Percentiles rank a stretch among this genome's conserved stretches.
Evolutionary conservation across 2,113 vertebrate genomes (phyloP).

Genomic region (Sinocyclocheilus rhinocerous): DNA sequence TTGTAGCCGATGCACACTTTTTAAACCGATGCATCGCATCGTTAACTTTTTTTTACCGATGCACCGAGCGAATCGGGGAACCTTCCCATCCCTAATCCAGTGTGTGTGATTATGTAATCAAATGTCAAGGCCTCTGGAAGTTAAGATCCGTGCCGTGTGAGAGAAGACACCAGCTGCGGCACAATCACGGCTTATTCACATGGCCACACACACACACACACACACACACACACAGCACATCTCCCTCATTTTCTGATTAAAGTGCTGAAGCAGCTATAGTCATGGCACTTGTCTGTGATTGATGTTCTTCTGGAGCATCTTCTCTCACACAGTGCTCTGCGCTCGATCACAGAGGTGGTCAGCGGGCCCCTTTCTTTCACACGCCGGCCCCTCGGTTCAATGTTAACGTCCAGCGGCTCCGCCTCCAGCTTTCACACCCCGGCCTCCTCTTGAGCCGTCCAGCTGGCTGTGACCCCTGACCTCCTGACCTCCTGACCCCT

Average conservation of each 20-base stretch:
- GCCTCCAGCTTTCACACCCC: constrained; percentile 78
- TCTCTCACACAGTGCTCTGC: constrained; percentile 33
- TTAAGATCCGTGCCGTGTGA: background rate
- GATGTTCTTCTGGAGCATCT: background rate
- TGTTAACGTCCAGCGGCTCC: constrained; percentile 78
- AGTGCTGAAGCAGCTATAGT: background rate
- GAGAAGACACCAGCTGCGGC: background rate
- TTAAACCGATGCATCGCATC: too few relatives aligned
- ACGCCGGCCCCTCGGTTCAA: constrained; percentile 74
- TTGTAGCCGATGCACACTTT: too few relatives aligned
- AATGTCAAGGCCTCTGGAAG: background rate
- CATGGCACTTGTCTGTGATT: background rate
- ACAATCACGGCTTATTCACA: too few relatives aligned
- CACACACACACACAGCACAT: background rate
- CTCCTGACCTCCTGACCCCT: constrained; percentile 77
- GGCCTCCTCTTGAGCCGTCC: constrained; percentile 69
- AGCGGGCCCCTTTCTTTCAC: constrained; percentile 54
- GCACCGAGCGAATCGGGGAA: too few relatives aligned
- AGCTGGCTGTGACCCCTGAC: constrained; percentile 80
- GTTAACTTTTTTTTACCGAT: too few relatives aligned
- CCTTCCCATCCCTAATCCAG: background rate
- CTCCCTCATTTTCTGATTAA: background rate
- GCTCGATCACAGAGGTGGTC: constrained; percentile 65
- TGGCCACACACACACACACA: background rate
- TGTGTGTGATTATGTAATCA: background rate